Base-by-base conservation (phyloP, 53 echinoderm and acorn worm species). In the Astropecten irregularis region DNA sequence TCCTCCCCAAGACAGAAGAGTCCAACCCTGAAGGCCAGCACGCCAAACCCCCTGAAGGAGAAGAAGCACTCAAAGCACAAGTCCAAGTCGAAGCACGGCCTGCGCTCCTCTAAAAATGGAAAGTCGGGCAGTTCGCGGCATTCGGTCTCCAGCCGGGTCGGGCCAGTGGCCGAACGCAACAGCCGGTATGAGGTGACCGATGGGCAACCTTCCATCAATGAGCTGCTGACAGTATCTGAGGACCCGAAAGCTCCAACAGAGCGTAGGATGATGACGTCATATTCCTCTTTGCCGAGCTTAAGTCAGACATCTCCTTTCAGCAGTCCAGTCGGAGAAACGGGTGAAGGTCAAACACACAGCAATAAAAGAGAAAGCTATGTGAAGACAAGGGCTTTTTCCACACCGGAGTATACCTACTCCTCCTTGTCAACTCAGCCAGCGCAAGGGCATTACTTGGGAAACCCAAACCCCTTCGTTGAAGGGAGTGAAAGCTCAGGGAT, bases 1-100 rank as follows among this genome's bases (percentile, higher is more conserved):
- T 89, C 89, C 1, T 89, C 89, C 10, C 79, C 79, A 9, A 29
- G 20, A 47, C 61, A 79, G 33, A 79, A 79, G 79, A 79, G 61
- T 29, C 79, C 79, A n/a, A 7, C 34, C 1, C 51, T 73, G 39
- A 84, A 76, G 51, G 47, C 66, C 29, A 50, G 76, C 37, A 76
- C 73, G 11, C 48, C 57, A 11, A 68, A 67, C 51, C 59, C 89
- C 0, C 77, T 73, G 2, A 67, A 48, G 39, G 21, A 79, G 23
- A 79, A 79, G 79, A 79, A 79, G 32, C 79, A 79, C 40, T 42
- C 79, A 18, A 79, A 79, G 79, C 79, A 61, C 21, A 79, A 62
- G 48, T 42, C 79, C 3, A 79, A 79, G 62, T 40, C 79, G 7
- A 79, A 79, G 79, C 60, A 62, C 23, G 35, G 61, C 61, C 60